Base-by-base conservation (phyloP, 2,113 vertebrate genomes). In the Phoxinus phoxinus region DNA sequence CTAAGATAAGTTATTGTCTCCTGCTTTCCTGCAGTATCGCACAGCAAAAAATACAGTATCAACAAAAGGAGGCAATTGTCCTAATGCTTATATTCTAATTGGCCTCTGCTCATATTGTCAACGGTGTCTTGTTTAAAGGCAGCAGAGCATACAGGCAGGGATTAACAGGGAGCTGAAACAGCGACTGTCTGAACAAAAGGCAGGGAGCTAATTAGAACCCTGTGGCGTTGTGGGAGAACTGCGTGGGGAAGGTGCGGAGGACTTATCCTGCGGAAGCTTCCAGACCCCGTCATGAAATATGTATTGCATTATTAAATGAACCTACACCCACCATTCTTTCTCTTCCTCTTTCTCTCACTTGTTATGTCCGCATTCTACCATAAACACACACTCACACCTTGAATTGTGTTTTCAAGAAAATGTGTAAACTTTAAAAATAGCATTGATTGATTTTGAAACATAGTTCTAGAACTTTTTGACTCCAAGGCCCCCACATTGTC, bases 171-270 rank as follows among this genome's bases (percentile, higher is more conserved):
- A n/a, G 59, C 56, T 53, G 41, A 59, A 73, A 79, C 6, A 74
- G 41, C 30, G 11, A 37, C 27, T 51, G 83, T 83, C 17, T 86
- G 59, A 27, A 71, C 46, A 84, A 32, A 86, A 83, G 69, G 76
- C 41, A 63, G 61, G 82, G 88, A 83, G 77, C 86, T 85, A 86
- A 83, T 88, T 87, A 90, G 84, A 80, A 84, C 65, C 61, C 69
- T n/a, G 78, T 80, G 76, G 73, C 61, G 65, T 56, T 63, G 30
- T 79, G 51, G 21, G 61, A 51, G 21, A 81, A 80, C 67, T 19
- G 80, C 48, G 44, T 69, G 72, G 61, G 83, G 67, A 83, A 78
- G 15, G 13, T 72, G 44, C 27, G 19, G 56, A 72, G 74, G 76
- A 59, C 11, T 59, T 78, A 35, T 63, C 35, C n/a, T 27, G 56